These are phyloP conservation scores for Solenodon paradoxus DNA, from an alignment of 2,113 vertebrate genomes.

Conservation along the genomic window DNA sequence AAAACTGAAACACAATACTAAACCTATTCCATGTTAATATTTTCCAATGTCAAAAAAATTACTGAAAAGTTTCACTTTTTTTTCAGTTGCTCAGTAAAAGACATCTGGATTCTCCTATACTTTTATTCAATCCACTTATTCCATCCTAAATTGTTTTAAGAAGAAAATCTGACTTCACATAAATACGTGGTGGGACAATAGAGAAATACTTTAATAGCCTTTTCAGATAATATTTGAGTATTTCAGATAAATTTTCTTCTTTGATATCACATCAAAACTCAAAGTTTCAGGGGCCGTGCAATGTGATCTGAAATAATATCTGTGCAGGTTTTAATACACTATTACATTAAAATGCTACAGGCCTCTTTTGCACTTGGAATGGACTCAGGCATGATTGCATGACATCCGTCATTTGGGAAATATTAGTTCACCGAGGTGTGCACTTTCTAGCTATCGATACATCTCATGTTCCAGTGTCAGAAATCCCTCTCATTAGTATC, in stretches of 20 bases:
- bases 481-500: background rate
- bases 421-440: background rate
- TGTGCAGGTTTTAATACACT: background rate
- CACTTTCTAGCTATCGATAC: background rate
- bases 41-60: background rate
- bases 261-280: background rate
- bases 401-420: background rate
- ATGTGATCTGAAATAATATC: background rate
- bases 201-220: background rate
- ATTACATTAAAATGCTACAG: background rate
- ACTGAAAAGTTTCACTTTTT: background rate
- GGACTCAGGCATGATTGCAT: background rate
- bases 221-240: background rate
- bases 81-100: background rate
- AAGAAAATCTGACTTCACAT: background rate
- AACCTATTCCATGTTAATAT: background rate
- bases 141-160: background rate
- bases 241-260: background rate
- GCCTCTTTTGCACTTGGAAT: background rate
- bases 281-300: background rate
- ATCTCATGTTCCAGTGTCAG: background rate
- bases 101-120: background rate
- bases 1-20: too few relatives aligned
- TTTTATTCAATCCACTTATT: background rate
- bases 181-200: background rate